Conservation (phyloP, 2,797 vertebrate species). For the Melanotaenia nigrans region DNA sequence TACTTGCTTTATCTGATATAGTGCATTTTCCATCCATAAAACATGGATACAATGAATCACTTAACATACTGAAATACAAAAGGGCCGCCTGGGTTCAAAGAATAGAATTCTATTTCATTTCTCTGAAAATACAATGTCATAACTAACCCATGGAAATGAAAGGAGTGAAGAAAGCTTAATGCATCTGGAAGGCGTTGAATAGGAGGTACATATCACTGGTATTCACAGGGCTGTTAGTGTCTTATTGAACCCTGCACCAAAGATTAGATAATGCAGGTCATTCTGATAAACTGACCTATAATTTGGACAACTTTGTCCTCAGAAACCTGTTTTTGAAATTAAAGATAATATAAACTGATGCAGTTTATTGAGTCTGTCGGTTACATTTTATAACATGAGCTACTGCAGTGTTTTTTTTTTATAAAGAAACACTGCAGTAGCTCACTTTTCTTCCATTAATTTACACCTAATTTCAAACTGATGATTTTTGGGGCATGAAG, state of each 20-base stretch:
- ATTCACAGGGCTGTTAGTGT: slow-evolving; percentile 56
- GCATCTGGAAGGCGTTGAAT: slow-evolving; percentile 42
- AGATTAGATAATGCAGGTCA: slow-evolving; percentile 35
- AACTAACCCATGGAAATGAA: slow-evolving; percentile 60
- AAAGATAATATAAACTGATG: not conserved
- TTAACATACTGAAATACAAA: slow-evolving; percentile 65
- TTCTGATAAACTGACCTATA: slow-evolving; percentile 45
- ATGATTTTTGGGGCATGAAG: too few relatives aligned
- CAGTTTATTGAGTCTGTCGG: too few relatives aligned
- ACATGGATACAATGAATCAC: slow-evolving; percentile 73
- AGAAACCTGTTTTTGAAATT: not conserved
- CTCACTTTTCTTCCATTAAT: too few relatives aligned
- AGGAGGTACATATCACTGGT: slow-evolving; percentile 46
- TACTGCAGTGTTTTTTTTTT: too few relatives aligned
- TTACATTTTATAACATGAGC: too few relatives aligned
- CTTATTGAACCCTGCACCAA: slow-evolving; percentile 56
- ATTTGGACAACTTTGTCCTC: slow-evolving; percentile 16
- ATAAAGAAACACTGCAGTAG: too few relatives aligned
- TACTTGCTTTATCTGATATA: slow-evolving; percentile 47
- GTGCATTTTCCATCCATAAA: slow-evolving; percentile 64
- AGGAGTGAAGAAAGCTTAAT: slow-evolving; percentile 51
- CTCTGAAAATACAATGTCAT: slow-evolving; percentile 58
- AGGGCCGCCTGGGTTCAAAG: slow-evolving; percentile 31
- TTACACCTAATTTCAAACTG: too few relatives aligned
- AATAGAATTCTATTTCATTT: slow-evolving; percentile 57